Base-by-base conservation (phyloP, 2,113 vertebrate species). In the Cololabis saira region DNA sequence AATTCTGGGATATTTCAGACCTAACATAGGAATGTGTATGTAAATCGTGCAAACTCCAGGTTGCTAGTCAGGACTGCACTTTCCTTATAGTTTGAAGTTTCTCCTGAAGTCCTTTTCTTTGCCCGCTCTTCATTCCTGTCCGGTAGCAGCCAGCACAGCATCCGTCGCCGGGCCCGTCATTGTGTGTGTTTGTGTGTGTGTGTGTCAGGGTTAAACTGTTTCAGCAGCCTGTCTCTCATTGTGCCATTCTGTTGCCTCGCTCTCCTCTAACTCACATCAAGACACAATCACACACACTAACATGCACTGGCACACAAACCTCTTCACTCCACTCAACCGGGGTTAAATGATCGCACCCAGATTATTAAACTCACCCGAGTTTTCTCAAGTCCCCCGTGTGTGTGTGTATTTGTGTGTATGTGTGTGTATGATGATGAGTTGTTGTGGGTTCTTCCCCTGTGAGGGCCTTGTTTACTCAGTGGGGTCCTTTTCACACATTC, bases 401-500 rank as follows among this genome's bases (percentile, higher is more conserved):
- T 86, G 64, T 74, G 63, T 81, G 33, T 62, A 58, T 80, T 66
- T 69, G 64, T 74, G 75, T 86, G 78, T 76, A 60, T 81, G 71
- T 66, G 71, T 71, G 74, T 77, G 71, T 67, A 82, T 83, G 76
- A 83, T 85, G 87, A 84, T 71, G 71, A 76, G 74, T 86, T 88
- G 83, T 86, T 92, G 91, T 91, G 90, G 90, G 90, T 85, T 90
- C 81, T 87, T 88, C 77, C 81, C 72, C 82, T 90, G 82, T 86
- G 86, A 90, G 89, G 85, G 81, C 85, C 85, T 92, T 91, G 89
- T 91, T 91, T 90, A 90, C 87, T 86, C 89, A 85, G 86, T 87
- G 89, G 87, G 90, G 90, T 91, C 87, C 89, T 93, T 94, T 95
- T 95, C 93, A 94, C 89, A 86, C 93, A 96, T 96, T 95, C 95